Percentiles rank a stretch among this genome's conserved stretches.
Evolutionary conservation across 2,888 invertebrate genomes (phyloP).

Genomic region (Unio delphinus): DNA sequence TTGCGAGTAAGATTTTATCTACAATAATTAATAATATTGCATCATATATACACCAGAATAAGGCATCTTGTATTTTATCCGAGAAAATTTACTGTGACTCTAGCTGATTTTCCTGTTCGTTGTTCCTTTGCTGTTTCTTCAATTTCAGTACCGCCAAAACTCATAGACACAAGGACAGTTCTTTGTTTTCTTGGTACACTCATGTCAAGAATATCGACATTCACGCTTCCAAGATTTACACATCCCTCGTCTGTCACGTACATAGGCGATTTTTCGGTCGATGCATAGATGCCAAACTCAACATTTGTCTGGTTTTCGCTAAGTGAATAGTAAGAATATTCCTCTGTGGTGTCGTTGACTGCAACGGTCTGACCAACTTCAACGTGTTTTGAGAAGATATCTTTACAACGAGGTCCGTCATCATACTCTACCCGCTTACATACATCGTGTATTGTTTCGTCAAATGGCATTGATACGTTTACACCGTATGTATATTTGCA

Average conservation of each 20-base stretch:
- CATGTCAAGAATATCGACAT: neutral
- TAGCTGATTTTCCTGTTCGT: no score
- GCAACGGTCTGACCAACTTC: conserved; percentile 9
- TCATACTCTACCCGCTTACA: neutral
- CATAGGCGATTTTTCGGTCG: neutral
- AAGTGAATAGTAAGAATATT: conserved; percentile 5
- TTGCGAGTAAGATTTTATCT: no score
- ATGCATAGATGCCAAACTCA: neutral
- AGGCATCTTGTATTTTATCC: no score
- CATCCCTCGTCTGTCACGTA: no score
- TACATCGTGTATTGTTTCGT: conserved; percentile 7
- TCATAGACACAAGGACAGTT: no score
- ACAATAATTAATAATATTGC: no score
- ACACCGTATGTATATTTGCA: conserved; percentile 20
- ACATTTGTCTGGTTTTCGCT: no score
- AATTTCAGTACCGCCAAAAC: no score
- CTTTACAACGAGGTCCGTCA: neutral
- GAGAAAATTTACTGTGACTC: no score
- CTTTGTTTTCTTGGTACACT: no score
- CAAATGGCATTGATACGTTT: conserved; percentile 7
- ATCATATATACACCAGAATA: no score
- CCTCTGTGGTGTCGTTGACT: conserved; percentile 8
- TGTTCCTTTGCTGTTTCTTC: no score
- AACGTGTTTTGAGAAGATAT: conserved; percentile 17
- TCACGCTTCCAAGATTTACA: neutral